Evolutionary conservation across 2,113 vertebrate genomes (phyloP), one percentile per base, ranked within the genome.

Genomic region (Sprattus sprattus): DNA sequence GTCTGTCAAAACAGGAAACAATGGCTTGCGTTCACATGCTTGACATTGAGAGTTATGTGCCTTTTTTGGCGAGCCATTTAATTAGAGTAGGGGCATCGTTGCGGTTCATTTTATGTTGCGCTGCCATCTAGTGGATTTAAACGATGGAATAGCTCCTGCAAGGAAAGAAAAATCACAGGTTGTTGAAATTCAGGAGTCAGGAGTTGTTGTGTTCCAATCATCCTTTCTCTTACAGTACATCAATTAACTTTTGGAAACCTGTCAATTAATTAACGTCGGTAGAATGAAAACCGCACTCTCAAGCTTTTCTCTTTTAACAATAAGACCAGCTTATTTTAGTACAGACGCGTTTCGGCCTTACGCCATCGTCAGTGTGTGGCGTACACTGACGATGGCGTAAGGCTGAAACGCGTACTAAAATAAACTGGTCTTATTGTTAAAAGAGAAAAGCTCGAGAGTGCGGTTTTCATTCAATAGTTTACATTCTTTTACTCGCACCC

Each of bases 1-100:
- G 32, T 86, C 57, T 81, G 75, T 83, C 84, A 93, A 94, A 95
- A 94, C 92, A 93, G 92, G 93, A 94, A 94, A 91, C 93, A 87
- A 89, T 93, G 92, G 91, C 92, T 93, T 87, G 86, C 83, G 89
- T 89, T 86, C 92, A 92, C 91, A 87, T 92, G 90, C 88, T 93
- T 92, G 88, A 91, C 85, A 91, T 89, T 86, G 91, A 46, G 25
- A 25, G 52, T 39, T 50, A 75, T 39, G 13, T 11, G 39, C 83
- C 8, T 7, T 83, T 82, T 81, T 32, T 44, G 16, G 45, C n/a
- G 16, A 57, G 3, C 15, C 52, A 2, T 20, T 25, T 45, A 25
- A 47, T 18, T 57, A 5, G 16, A 57, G 18, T 57, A 20, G 52
- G 52, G 28, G 9, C 25, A 8, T 39, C 39, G 2, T 75, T 4